phyloP scores from a whole-genome alignment of 2,888 invertebrate genomes.

The Exephanes ischioxanthus region DNA sequence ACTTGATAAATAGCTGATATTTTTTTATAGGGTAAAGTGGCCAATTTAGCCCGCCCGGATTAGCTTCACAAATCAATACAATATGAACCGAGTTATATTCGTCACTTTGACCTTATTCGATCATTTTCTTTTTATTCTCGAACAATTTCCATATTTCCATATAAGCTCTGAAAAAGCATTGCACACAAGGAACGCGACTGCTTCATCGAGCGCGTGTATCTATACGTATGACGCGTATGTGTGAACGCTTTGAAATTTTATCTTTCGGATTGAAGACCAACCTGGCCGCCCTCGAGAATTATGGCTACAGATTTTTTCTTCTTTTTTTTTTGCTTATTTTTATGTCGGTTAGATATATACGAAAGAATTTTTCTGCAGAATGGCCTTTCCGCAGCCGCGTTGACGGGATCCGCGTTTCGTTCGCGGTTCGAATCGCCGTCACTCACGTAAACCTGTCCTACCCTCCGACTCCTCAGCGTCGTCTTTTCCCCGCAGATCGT shows the following conservation, averaged over 20 bases:
- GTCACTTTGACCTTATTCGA: neutral
- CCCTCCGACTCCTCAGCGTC: constrained; percentile 14
- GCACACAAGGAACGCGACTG: too few relatives aligned
- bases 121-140: too few relatives aligned
- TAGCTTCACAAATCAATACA: neutral
- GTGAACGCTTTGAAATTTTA: neutral
- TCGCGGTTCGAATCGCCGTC: constrained; percentile 33
- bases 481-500: constrained; percentile 4
- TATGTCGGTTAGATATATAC: constrained; percentile 4
- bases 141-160: too few relatives aligned
- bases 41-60: neutral
- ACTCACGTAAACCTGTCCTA: constrained; percentile 8
- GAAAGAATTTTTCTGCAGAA: constrained; percentile 6
- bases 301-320: neutral
- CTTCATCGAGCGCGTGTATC: neutral
- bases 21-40: too few relatives aligned
- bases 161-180: too few relatives aligned
- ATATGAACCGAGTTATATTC: neutral
- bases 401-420: constrained; percentile 28
- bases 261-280: neutral
- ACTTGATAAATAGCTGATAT: neutral
- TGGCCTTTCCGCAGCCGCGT: neutral
- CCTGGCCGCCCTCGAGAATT: neutral
- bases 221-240: neutral
- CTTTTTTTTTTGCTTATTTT: constrained; percentile 33